Evolutionary conservation across 2,113 vertebrate genomes (phyloP), one percentile per base, ranked within the genome.

Genomic region (Pogona vitticeps): DNA sequence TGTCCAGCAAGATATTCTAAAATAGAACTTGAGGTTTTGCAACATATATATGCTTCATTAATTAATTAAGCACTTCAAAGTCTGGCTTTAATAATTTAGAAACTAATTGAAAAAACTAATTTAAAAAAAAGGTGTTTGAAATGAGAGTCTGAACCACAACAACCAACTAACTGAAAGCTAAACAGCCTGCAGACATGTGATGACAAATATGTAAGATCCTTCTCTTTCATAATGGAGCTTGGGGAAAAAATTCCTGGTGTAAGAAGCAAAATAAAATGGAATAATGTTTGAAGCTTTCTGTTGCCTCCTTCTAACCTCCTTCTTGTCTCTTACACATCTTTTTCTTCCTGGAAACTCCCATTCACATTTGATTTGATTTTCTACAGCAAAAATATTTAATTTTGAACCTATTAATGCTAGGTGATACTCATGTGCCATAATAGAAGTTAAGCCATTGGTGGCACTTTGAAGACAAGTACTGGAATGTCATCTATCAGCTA

Each of bases 1-100:
- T 36, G 26, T 70, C 46, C 52, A 40, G 70, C 59, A 52, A 20
- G 59, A 84, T 46, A 61, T 59, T 84, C 59, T 14, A 68, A 85
- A 78, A 58, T 23, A 21, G 46, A n/a, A 71, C 26, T 4, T 28
- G 46, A 56, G 52, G 46, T n/a, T 56, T 85, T 38, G 46, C 26
- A 70, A 36, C 21, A 58, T 78, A 23, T 78, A 23, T 52, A 68
- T 28, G 33, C 70, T 70, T 85, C 42, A 46, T 70, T n/a, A 70
- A 78, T 70, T 85, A 78, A 85, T 85, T 85, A 68, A 85, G 75
- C 23, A 20, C 76, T 58, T 79, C 26, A 78, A 85, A 78, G 36
- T 23, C 52, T 61, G 26, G 56, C 68, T 20, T 56, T 59, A 79
- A 67, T 70, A n/a, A 36, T 65, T 80, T 80, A 59, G 58, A 71